A percentile compares a stretch with the other conserved stretches of the same genome.
Evolutionary conservation across 2,888 invertebrate genomes (phyloP).

Genomic region (Dysmachus trigonus): DNA sequence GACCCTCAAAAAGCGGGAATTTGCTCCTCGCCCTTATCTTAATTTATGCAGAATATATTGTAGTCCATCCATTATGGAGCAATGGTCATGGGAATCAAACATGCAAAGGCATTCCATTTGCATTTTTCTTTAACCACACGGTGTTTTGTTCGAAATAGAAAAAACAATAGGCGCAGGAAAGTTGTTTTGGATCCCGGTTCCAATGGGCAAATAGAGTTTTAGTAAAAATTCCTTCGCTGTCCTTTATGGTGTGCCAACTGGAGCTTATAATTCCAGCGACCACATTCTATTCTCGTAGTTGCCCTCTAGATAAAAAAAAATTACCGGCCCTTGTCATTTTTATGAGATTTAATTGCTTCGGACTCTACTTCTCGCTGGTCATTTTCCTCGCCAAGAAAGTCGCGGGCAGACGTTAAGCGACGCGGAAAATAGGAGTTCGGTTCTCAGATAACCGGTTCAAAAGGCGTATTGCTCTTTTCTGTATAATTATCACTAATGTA

Average conservation of each 20-base stretch:
- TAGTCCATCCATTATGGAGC: constrained; percentile 36
- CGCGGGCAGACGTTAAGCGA: neutral
- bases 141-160: neutral
- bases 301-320: neutral
- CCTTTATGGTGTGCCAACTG: neutral
- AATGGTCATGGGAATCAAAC: constrained; percentile 43
- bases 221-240: constrained; percentile 21
- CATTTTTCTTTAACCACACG: neutral
- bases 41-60: constrained; percentile 44
- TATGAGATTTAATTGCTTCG: constrained; percentile 19
- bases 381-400: neutral
- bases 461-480: neutral
- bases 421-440: neutral
- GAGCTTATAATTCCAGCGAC: neutral
- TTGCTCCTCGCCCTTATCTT: constrained; percentile 36
- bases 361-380: neutral
- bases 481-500: neutral
- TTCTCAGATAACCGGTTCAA: neutral
- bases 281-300: neutral
- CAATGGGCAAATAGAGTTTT: neutral
- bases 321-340: constrained; percentile 7
- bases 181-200: neutral
- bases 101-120: constrained; percentile 39
- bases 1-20: constrained; percentile 12
- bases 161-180: neutral